A percentile compares a stretch with the other conserved stretches of the same genome.
phyloP scores from a whole-genome alignment of 2,888 invertebrate species.

The Hydrotaea cyrtoneurina region DNA sequence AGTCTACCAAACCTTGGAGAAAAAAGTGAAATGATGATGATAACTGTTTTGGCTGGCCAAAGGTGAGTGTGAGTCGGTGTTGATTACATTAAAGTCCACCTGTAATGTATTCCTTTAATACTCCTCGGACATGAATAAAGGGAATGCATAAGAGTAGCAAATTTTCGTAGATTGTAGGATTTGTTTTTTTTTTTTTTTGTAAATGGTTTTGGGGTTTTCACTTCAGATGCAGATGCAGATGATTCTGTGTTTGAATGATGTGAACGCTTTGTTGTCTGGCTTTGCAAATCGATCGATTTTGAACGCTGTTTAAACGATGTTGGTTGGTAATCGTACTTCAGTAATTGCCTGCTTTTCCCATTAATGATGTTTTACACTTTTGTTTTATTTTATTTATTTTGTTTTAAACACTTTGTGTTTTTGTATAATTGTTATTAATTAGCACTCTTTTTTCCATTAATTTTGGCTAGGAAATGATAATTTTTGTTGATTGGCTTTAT shows the following conservation, averaged over 20 bases:
- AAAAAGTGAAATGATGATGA: not conserved
- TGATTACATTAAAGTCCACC: conserved; percentile 23
- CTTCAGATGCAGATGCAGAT: not conserved
- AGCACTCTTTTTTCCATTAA: not conserved
- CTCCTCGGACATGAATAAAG: conserved; percentile 26
- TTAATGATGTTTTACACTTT: no score
- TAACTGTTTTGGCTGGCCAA: not conserved
- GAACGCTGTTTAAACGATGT: not conserved
- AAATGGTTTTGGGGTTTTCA: not conserved
- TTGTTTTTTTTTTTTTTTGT: not conserved
- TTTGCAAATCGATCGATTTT: not conserved
- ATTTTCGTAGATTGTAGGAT: conserved; percentile 6
- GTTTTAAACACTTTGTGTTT: no score
- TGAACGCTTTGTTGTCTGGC: not conserved
- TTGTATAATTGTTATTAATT: not conserved
- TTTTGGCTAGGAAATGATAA: not conserved
- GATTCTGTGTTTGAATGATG: not conserved
- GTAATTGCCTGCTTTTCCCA: not conserved
- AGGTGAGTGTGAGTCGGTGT: not conserved
- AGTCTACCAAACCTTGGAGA: not conserved
- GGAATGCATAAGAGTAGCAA: conserved; percentile 6
- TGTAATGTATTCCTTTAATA: conserved; percentile 36
- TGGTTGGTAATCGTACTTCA: not conserved
- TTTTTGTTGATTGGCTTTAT: no score
- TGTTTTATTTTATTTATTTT: not conserved